These are phyloP conservation scores for Eonycteris spelaea DNA, from an alignment of 2,113 vertebrate genomes.

Conservation along the genomic window DNA sequence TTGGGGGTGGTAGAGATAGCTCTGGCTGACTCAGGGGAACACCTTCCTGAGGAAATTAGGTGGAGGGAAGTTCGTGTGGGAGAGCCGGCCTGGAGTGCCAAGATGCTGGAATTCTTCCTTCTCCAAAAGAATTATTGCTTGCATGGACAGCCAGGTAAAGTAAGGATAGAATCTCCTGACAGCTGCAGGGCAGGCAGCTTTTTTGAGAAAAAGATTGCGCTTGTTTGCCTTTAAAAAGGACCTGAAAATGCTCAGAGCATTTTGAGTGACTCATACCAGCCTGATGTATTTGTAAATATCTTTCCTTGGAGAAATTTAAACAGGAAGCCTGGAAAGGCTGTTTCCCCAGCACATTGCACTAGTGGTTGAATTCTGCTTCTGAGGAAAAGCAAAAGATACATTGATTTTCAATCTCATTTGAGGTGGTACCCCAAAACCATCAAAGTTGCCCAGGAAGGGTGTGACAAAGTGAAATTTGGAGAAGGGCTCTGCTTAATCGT, in stretches of 20 bases:
- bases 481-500: too few relatives aligned
- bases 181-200: neutral
- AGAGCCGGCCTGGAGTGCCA: too few relatives aligned
- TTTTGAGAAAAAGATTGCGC: neutral
- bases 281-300: conserved; percentile 8
- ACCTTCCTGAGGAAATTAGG: neutral
- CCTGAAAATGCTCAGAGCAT: neutral
- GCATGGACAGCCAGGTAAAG: neutral
- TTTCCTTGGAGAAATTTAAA: neutral
- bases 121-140: neutral
- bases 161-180: neutral
- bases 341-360: neutral
- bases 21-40: fast-evolving
- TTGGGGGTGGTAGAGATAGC: neutral
- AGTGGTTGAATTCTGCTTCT: neutral
- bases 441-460: neutral
- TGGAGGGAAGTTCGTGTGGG: too few relatives aligned
- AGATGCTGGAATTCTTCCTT: neutral
- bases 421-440: neutral
- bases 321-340: neutral
- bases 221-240: neutral
- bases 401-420: neutral
- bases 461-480: neutral
- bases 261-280: neutral
- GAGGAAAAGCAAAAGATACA: neutral